Evolutionary conservation across 2,888 invertebrate genomes (phyloP).

Genomic region (Machimus atricapillus): DNA sequence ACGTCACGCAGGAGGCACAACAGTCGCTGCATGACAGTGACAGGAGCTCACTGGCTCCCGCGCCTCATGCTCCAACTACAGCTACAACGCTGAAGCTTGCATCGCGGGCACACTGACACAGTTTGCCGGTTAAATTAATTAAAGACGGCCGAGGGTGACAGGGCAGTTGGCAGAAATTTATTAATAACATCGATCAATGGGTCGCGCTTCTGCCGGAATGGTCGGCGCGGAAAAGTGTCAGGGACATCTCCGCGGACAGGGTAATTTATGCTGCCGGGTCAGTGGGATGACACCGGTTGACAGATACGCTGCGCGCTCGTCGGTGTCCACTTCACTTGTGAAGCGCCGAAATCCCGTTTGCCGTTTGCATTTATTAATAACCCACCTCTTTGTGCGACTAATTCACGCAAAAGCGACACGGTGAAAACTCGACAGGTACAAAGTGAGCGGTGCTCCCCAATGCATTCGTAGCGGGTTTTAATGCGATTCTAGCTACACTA

Average conservation of each 20-base stretch:
- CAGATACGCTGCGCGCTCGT: not conserved
- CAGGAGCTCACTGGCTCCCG: too few relatives aligned
- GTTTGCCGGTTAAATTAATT: slow-evolving; percentile 22
- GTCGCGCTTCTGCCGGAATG: not conserved
- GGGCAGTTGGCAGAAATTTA: slow-evolving; percentile 13
- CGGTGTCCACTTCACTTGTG: not conserved
- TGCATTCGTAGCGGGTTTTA: not conserved
- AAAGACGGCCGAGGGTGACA: slow-evolving; percentile 27
- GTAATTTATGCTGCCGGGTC: not conserved
- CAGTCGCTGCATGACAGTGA: not conserved
- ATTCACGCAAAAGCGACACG: not conserved
- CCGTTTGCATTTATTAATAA: not conserved
- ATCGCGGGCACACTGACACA: slow-evolving; percentile 15
- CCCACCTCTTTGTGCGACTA: not conserved
- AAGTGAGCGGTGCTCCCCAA: not conserved
- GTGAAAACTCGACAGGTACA: not conserved
- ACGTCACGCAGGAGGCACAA: not conserved
- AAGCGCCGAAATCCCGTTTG: not conserved
- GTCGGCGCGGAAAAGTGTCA: not conserved
- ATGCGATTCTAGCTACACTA: not conserved
- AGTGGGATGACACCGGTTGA: not conserved
- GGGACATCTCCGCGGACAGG: not conserved
- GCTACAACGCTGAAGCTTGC: not conserved
- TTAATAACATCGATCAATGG: slow-evolving; percentile 33
- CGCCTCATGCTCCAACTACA: not conserved